Evolutionary conservation across 2,113 vertebrate species (phyloP).

Genomic region (Edolisoma coerulescens): DNA sequence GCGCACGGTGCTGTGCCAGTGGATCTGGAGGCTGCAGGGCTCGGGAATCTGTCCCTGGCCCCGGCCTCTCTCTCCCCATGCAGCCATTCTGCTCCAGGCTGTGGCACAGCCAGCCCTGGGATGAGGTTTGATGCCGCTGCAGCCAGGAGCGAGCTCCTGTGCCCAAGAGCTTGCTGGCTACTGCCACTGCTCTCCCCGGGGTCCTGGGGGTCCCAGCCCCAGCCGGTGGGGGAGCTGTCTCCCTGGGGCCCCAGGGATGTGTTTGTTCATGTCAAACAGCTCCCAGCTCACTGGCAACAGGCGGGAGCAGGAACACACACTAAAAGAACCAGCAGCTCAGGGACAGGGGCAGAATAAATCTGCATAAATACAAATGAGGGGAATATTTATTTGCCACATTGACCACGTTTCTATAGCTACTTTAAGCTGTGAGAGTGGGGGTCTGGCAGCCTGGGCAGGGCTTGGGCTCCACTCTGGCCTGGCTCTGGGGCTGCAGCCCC

Average conservation of each 20-base stretch:
- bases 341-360: slow-evolving; percentile 39
- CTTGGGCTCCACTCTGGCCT: neutral
- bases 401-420: neutral
- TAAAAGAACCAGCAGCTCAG: neutral
- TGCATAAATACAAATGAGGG: slow-evolving; percentile 21
- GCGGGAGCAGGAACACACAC: neutral
- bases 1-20: fast-evolving
- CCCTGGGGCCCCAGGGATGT: neutral
- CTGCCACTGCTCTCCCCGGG: fast-evolving
- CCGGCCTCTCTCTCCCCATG: fast-evolving
- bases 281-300: neutral
- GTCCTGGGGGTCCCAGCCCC: neutral
- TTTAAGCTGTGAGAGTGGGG: neutral
- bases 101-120: neutral
- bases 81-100: neutral
- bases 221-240: neutral
- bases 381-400: neutral
- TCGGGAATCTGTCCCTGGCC: neutral
- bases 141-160: neutral
- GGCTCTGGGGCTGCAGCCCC: neutral
- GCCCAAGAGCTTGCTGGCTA: fast-evolving
- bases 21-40: neutral
- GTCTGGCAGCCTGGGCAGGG: neutral
- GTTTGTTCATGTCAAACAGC: neutral
- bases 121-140: neutral